Percentiles rank a stretch among this genome's conserved stretches.
phyloP scores from a whole-genome alignment of 2,113 vertebrate species.

The Turdus rufiventris region DNA sequence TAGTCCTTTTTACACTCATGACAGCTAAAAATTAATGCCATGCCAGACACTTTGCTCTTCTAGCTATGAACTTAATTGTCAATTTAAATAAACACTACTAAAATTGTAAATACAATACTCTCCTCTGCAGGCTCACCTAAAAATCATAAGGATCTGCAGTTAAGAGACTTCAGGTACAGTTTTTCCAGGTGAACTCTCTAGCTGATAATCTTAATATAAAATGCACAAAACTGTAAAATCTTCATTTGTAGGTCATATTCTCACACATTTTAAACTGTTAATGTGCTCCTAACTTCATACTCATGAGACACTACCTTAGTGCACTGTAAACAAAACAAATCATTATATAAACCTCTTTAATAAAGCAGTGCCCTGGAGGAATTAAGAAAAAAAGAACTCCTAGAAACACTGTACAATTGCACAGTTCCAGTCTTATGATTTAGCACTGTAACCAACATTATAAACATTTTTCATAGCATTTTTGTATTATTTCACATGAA shows the following conservation, averaged over 20 bases:
- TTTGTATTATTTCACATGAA: not conserved
- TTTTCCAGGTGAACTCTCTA: not conserved
- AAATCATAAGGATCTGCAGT: too few relatives aligned
- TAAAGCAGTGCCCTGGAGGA: not conserved
- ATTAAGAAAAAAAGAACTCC: not conserved
- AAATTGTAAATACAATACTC: too few relatives aligned
- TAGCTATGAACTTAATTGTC: too few relatives aligned
- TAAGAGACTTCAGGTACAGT: too few relatives aligned
- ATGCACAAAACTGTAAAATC: not conserved
- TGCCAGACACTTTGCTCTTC: too few relatives aligned
- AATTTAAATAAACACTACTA: too few relatives aligned
- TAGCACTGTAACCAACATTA: not conserved
- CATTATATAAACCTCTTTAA: not conserved
- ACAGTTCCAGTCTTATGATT: not conserved
- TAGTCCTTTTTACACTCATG: too few relatives aligned
- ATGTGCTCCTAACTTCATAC: not conserved
- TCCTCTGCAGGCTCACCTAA: too few relatives aligned
- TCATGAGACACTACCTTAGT: rapidly evolving
- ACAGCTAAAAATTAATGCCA: too few relatives aligned
- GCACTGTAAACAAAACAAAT: not conserved
- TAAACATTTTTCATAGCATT: not conserved
- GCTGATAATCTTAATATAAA: not conserved
- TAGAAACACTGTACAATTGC: not conserved
- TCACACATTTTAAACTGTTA: not conserved
- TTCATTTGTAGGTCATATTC: not conserved